Conservation (phyloP, 2,113 vertebrate genomes). For the Lasiurus borealis region DNA sequence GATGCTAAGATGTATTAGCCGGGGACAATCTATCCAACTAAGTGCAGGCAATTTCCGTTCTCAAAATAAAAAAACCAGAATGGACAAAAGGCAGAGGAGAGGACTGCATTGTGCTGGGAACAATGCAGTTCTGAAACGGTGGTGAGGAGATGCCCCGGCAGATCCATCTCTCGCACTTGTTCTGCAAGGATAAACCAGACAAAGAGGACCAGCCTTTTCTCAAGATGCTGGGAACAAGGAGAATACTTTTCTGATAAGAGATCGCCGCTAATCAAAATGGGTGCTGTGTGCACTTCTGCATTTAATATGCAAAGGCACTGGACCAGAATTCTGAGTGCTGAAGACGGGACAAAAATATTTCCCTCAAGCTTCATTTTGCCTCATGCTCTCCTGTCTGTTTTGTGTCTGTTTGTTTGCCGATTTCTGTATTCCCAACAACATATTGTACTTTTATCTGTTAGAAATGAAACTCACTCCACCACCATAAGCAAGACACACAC, state of each 20-base stretch:
- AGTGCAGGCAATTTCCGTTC: conserved; percentile 76
- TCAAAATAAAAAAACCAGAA: conserved; percentile 77
- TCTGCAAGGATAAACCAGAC: conserved; percentile 60
- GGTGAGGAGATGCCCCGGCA: conserved; percentile 79
- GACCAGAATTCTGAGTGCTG: background rate
- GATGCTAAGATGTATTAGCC: conserved; percentile 76
- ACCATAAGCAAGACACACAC: background rate
- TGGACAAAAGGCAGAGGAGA: conserved; percentile 80
- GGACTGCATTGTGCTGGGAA: conserved; percentile 68
- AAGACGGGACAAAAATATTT: background rate
- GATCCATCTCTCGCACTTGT: conserved; percentile 31
- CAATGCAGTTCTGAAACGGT: conserved; percentile 80
- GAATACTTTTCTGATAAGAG: conserved; percentile 6
- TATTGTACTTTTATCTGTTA: background rate
- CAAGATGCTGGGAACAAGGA: background rate
- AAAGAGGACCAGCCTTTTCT: conserved; percentile 46
- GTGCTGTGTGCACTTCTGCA: background rate
- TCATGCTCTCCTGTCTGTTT: background rate
- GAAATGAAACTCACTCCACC: background rate
- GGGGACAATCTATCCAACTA: conserved; percentile 78
- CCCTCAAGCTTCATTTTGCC: background rate
- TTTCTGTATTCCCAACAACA: background rate
- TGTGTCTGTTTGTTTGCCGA: background rate
- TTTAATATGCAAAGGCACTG: background rate
- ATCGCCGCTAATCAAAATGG: conserved; percentile 14